phyloP scores from a whole-genome alignment of 2,888 invertebrate genomes.

The Microctonus brassicae region DNA sequence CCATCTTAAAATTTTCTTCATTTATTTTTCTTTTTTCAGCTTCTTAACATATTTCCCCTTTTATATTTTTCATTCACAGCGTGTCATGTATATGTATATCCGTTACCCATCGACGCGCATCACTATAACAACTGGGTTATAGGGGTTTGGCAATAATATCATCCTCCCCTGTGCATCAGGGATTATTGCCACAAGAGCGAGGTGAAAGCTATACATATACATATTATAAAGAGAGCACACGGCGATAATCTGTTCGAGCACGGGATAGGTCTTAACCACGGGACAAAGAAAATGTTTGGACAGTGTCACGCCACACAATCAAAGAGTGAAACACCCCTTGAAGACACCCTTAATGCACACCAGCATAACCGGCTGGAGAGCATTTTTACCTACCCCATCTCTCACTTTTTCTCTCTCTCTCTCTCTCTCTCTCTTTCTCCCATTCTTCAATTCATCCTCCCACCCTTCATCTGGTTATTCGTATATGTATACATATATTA shows the following conservation, averaged over 20 bases:
- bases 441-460: too few species aligned
- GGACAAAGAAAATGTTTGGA: slow-evolving; percentile 70
- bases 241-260: slow-evolving; percentile 60
- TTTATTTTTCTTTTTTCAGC: slow-evolving; percentile 14
- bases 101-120: slow-evolving; percentile 48
- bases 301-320: slow-evolving; percentile 66
- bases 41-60: background rate
- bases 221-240: slow-evolving; percentile 30
- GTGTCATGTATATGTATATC: slow-evolving; percentile 42
- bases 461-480: slow-evolving; percentile 22
- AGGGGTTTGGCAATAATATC: slow-evolving; percentile 28
- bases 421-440: too few species aligned
- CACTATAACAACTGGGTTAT: slow-evolving; percentile 35
- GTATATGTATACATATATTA: slow-evolving; percentile 10
- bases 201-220: slow-evolving; percentile 46
- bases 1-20: background rate
- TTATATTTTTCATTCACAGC: background rate
- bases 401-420: too few species aligned
- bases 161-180: slow-evolving; percentile 17
- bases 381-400: slow-evolving; percentile 22
- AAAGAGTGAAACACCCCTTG: slow-evolving; percentile 54
- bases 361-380: slow-evolving; percentile 27
- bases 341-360: slow-evolving; percentile 50
- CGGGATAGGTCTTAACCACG: slow-evolving; percentile 64
- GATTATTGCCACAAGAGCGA: slow-evolving; percentile 26